phyloP scores from a whole-genome alignment of 2,113 vertebrate genomes.

The Sterna hirundo region DNA sequence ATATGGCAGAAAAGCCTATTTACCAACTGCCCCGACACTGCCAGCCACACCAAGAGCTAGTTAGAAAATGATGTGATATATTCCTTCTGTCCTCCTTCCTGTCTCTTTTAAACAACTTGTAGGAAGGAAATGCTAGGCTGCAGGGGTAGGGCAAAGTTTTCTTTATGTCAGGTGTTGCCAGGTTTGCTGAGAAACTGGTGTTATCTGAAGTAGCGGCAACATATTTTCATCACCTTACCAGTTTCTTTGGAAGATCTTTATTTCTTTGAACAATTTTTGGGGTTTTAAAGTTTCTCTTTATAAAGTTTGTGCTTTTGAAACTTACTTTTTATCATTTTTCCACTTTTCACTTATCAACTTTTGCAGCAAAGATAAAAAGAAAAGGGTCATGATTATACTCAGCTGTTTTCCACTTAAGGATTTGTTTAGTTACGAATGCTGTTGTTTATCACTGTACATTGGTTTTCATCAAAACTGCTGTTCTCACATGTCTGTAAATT shows the following conservation, averaged over 20 bases:
- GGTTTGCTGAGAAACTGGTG: background rate
- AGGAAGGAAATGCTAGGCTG: background rate
- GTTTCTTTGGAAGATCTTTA: background rate
- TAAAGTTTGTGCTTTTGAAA: background rate
- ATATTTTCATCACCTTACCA: background rate
- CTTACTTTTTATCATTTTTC: background rate
- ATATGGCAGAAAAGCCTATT: background rate
- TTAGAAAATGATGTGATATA: background rate
- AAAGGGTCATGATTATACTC: background rate
- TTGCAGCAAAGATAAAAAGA: background rate
- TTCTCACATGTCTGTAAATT: background rate
- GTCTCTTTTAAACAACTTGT: background rate
- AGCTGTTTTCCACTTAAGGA: constrained; percentile 9
- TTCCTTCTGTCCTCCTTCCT: background rate
- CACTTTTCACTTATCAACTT: background rate
- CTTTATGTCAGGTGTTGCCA: background rate
- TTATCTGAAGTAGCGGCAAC: background rate
- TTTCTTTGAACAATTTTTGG: background rate
- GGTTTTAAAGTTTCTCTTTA: background rate
- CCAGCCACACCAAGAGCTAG: background rate
- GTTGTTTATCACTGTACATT: background rate
- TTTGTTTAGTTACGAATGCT: background rate
- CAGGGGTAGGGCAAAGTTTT: background rate
- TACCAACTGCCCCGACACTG: background rate
- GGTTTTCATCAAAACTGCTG: background rate